Conservation (phyloP, 2,888 invertebrate genomes). For the Cetonia aurata region DNA sequence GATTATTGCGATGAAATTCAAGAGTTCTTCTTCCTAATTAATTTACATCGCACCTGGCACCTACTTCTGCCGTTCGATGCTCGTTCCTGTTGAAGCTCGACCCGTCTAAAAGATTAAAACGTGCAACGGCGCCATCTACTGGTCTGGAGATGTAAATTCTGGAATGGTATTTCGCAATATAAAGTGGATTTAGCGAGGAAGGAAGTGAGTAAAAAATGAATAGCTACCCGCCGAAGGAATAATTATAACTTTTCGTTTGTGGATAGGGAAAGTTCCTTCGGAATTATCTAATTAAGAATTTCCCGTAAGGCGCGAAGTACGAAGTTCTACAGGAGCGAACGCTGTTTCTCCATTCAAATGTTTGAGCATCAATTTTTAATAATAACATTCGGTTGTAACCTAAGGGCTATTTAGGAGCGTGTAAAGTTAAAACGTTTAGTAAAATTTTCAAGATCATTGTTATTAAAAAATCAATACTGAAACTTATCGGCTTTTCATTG, state of each 20-base stretch:
- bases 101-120: constrained; percentile 22
- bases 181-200: constrained; percentile 15
- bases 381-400: no score
- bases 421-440: no score
- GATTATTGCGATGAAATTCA: constrained; percentile 21
- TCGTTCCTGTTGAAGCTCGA: not conserved
- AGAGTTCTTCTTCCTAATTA: constrained; percentile 18
- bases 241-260: constrained; percentile 20
- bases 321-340: no score
- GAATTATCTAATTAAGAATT: constrained; percentile 22
- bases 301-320: not conserved
- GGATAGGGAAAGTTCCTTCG: not conserved
- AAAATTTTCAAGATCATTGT: no score
- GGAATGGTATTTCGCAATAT: constrained; percentile 14
- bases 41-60: constrained; percentile 19
- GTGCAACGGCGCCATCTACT: not conserved
- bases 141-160: not conserved
- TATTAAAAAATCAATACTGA: no score
- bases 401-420: no score
- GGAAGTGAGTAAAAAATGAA: not conserved
- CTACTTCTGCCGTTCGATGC: no score
- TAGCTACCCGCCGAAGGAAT: constrained; percentile 11
- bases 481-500: no score
- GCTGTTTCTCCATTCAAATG: no score
- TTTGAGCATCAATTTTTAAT: no score